phyloP scores from a whole-genome alignment of 2,797 vertebrate genomes.

The Heteromormyrus szaboi region DNA sequence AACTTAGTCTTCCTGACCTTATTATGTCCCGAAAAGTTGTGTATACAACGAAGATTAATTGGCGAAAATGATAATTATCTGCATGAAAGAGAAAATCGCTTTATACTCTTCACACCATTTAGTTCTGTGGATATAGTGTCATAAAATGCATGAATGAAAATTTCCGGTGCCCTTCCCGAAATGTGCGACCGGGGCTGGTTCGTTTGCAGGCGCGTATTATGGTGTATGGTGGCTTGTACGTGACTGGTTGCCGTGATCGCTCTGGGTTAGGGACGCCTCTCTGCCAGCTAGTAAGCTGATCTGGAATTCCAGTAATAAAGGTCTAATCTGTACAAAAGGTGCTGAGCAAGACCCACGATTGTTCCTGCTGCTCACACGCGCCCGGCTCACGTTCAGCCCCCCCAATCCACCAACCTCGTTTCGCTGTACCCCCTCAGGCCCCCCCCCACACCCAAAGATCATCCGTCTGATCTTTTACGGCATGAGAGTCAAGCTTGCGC shows the following conservation, averaged over 20 bases:
- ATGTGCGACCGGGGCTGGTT: not conserved
- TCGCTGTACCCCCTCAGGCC: not conserved
- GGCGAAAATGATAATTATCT: not conserved
- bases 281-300: conserved; percentile 69
- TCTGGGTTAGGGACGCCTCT: conserved; percentile 54
- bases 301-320: conserved; percentile 83
- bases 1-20: not conserved
- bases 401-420: not conserved
- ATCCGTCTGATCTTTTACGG: not conserved
- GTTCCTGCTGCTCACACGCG: not conserved
- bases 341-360: conserved; percentile 40
- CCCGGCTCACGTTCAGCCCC: not conserved
- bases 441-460: not conserved
- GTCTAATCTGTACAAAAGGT: conserved; percentile 66
- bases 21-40: not conserved
- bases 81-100: not conserved
- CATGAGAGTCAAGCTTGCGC: not conserved
- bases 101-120: not conserved
- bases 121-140: not conserved
- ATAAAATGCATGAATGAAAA: not conserved
- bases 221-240: not conserved
- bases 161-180: not conserved
- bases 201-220: not conserved
- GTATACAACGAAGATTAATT: not conserved
- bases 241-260: conserved; percentile 45